Percentiles rank a stretch among this genome's conserved stretches.
Conservation (phyloP, 2,888 invertebrate genomes). For the Esperia sulphurella region DNA sequence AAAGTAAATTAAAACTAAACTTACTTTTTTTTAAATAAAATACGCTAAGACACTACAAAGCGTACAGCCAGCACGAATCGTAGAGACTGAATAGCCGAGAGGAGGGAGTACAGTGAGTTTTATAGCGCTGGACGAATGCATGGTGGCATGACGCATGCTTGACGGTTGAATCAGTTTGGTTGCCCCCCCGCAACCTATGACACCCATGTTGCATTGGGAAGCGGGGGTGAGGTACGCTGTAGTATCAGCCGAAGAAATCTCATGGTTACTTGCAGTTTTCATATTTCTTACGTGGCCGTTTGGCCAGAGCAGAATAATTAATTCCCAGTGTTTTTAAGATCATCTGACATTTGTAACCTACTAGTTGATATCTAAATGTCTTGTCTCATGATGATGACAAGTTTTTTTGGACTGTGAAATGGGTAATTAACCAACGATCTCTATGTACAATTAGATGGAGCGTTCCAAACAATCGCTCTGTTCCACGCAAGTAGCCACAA, state of each 20-base stretch:
- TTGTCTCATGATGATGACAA: not conserved
- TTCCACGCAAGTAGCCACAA: no score
- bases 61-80: conserved; percentile 32
- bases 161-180: conserved; percentile 6
- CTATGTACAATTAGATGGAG: no score
- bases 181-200: no score
- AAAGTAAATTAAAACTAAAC: conserved; percentile 23
- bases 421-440: no score
- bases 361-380: not conserved
- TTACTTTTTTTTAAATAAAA: conserved; percentile 39
- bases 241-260: not conserved
- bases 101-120: conserved; percentile 44
- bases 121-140: conserved; percentile 30
- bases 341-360: no score
- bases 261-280: not conserved
- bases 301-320: not conserved
- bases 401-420: not conserved
- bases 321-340: no score
- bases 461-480: no score
- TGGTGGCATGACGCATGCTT: conserved; percentile 36
- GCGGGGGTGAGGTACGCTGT: no score
- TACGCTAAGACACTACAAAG: conserved; percentile 20
- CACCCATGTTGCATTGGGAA: no score
- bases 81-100: conserved; percentile 41
- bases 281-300: not conserved